Percentiles rank a stretch among this genome's conserved stretches.
phyloP scores from a whole-genome alignment of 2,113 vertebrate species.

The Agapornis roseicollis region DNA sequence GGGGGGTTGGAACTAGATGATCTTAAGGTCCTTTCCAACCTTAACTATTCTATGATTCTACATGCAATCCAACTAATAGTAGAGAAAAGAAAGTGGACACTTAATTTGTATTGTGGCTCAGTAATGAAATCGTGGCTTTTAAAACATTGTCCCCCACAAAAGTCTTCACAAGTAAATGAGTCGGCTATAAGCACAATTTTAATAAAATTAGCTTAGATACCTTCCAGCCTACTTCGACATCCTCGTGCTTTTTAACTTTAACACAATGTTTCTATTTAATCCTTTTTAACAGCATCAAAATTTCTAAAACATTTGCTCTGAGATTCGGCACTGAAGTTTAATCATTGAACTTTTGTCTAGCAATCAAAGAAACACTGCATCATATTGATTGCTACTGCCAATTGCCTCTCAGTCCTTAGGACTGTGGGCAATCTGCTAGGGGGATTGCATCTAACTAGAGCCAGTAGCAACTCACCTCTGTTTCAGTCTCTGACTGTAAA shows the following conservation, averaged over 20 bases:
- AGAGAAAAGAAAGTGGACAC: neutral
- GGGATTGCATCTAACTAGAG: neutral
- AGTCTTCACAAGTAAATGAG: neutral
- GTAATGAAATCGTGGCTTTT: neutral
- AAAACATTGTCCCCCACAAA: neutral
- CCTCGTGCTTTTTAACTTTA: neutral
- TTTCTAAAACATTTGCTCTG: conserved; percentile 10
- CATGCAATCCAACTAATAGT: neutral
- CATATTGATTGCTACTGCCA: conserved; percentile 25
- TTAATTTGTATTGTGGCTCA: neutral
- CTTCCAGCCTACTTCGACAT: neutral
- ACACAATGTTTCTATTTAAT: neutral
- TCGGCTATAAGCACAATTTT: neutral
- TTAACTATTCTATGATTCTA: too few species aligned
- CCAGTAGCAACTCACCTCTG: neutral
- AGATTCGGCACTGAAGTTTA: conserved; percentile 25
- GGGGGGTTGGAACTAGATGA: too few species aligned
- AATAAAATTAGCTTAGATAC: neutral
- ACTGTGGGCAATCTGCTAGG: conserved; percentile 1
- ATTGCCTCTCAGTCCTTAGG: neutral
- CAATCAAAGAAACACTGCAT: conserved; percentile 24
- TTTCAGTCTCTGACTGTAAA: neutral
- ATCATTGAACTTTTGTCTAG: neutral
- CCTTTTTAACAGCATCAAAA: neutral
- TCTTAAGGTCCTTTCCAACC: too few species aligned